Conservation (phyloP, 2,888 invertebrate genomes). For the Odontothrips loti region DNA sequence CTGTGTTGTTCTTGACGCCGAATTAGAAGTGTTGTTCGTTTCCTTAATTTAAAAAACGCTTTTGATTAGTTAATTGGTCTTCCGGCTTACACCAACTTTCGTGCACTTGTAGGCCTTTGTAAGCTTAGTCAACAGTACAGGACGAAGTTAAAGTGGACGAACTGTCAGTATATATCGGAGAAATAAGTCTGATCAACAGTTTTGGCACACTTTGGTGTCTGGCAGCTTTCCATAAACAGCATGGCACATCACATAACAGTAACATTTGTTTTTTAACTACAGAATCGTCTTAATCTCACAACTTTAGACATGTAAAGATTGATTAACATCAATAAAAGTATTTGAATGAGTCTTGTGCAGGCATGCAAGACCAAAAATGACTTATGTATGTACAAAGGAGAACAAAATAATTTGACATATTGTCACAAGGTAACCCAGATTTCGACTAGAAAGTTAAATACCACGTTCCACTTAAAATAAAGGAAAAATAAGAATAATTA, state of each 20-base stretch:
- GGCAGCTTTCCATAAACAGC: not conserved
- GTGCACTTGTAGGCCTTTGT: not conserved
- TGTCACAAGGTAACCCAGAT: constrained; percentile 24
- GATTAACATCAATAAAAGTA: not conserved
- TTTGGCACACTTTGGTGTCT: constrained; percentile 2
- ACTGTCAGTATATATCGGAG: not conserved
- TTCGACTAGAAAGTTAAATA: constrained; percentile 22
- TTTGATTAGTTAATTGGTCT: constrained; percentile 14
- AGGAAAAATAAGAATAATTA: constrained; percentile 6
- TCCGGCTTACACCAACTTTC: not conserved
- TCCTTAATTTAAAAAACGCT: not conserved
- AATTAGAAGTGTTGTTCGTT: not conserved
- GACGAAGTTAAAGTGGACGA: not conserved
- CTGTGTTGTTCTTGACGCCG: not conserved
- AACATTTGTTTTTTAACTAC: not conserved
- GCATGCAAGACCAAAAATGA: not conserved
- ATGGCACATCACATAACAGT: constrained; percentile 10
- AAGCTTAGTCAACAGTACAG: not conserved
- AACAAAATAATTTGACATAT: constrained; percentile 25
- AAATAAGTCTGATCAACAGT: constrained; percentile 3
- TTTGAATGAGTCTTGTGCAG: not conserved
- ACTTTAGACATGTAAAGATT: not conserved
- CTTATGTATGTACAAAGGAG: not conserved
- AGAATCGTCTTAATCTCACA: not conserved
- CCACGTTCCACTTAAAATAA: constrained; percentile 10